Conservation (phyloP, 2,797 vertebrate genomes). For the Phalanger gymnotis region DNA sequence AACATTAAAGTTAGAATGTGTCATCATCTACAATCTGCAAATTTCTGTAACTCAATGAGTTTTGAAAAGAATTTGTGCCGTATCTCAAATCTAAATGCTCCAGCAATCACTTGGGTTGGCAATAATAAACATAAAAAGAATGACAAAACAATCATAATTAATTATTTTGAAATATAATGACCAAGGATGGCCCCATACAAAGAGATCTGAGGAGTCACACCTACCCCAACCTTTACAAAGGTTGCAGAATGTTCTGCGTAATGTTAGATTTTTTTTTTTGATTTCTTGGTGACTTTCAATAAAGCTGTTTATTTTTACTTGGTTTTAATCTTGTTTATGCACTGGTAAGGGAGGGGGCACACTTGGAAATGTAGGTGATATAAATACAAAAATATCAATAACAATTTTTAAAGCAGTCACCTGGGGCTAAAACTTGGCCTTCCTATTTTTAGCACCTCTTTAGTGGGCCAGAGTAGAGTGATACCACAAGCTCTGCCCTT, state of each 20-base stretch:
- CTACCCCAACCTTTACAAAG: neutral
- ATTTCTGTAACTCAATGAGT: constrained; percentile 34
- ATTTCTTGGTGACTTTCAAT: neutral
- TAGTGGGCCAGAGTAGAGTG: neutral
- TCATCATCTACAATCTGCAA: neutral
- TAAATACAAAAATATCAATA: neutral
- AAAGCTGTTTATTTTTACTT: neutral
- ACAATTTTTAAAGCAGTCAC: neutral
- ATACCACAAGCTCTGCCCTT: neutral
- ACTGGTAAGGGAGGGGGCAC: neutral
- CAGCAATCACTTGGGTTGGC: neutral
- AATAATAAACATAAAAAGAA: neutral
- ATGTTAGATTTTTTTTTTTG: neutral
- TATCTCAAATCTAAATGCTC: neutral
- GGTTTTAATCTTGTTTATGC: neutral
- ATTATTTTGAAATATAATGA: neutral
- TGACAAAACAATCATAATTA: neutral
- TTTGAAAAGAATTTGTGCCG: neutral
- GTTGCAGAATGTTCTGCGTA: neutral
- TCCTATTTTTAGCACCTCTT: constrained; percentile 24
- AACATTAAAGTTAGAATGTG: neutral
- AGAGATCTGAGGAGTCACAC: neutral
- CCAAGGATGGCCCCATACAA: neutral
- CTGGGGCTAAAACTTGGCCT: neutral
- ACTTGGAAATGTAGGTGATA: neutral